Evolutionary conservation across 2,113 vertebrate genomes (phyloP).

Genomic region (Semicossyphus pulcher): DNA sequence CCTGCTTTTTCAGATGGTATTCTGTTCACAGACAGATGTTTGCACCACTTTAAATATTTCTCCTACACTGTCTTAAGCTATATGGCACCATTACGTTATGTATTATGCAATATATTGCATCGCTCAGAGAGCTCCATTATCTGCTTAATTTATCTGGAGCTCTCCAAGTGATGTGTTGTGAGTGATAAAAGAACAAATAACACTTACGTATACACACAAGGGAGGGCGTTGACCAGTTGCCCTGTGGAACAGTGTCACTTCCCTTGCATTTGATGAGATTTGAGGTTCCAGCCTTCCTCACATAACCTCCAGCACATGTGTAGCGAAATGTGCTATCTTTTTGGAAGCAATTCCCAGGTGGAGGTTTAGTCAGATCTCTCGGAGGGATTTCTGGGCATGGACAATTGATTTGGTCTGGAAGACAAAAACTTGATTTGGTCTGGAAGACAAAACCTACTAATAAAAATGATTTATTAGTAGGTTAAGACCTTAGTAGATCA

Average conservation of each 20-base stretch:
- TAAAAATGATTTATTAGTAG: too few relatives aligned
- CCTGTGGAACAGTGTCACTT: accelerated
- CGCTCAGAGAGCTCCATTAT: background rate
- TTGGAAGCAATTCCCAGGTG: accelerated
- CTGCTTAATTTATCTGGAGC: background rate
- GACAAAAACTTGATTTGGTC: too few relatives aligned
- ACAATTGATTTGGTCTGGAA: conserved; percentile 9
- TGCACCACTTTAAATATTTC: too few relatives aligned
- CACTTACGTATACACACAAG: conserved; percentile 77
- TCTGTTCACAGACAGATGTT: too few relatives aligned
- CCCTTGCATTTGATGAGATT: conserved; percentile 46
- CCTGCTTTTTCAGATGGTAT: too few relatives aligned
- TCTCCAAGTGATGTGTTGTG: background rate
- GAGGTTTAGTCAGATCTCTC: accelerated
- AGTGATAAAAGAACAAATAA: background rate
- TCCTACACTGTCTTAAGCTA: too few relatives aligned
- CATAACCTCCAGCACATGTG: conserved; percentile 32
- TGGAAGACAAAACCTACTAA: too few relatives aligned
- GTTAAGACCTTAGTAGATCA: too few relatives aligned
- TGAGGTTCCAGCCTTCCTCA: conserved; percentile 79
- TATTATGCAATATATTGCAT: too few relatives aligned
- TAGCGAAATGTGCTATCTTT: accelerated
- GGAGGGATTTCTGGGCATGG: background rate
- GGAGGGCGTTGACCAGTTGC: accelerated
- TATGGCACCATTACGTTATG: too few relatives aligned